Evolutionary conservation across 2,797 vertebrate genomes (phyloP).

Genomic region (Alosa sapidissima): DNA sequence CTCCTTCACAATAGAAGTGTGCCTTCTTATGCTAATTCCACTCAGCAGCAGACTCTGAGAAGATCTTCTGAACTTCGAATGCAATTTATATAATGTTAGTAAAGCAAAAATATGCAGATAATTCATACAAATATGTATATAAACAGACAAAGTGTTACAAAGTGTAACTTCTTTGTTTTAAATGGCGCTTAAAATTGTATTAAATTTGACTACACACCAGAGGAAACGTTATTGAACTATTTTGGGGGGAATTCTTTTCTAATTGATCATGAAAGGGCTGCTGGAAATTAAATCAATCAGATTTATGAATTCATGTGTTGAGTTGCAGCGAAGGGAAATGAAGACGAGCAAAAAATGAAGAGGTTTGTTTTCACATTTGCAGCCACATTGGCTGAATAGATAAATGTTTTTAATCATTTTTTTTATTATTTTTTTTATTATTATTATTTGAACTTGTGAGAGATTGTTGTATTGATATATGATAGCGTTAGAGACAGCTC

Average conservation of each 20-base stretch:
- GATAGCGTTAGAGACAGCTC: background rate
- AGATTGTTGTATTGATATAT: background rate
- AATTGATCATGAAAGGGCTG: background rate
- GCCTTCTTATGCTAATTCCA: conserved; percentile 37
- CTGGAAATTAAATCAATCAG: background rate
- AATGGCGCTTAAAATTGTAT: background rate
- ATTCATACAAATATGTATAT: background rate
- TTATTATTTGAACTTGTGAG: background rate
- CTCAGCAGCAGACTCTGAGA: background rate
- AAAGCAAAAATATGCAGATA: background rate
- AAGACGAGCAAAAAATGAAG: background rate
- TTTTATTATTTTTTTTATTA: no score
- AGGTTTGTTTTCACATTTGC: background rate
- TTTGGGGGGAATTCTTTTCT: background rate
- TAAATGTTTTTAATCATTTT: background rate
- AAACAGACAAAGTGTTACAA: background rate
- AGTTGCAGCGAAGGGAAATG: background rate
- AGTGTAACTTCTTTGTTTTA: background rate
- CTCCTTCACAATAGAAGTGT: conserved; percentile 49
- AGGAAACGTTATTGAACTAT: background rate
- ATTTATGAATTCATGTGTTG: background rate
- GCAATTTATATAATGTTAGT: background rate
- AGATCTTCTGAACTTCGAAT: background rate
- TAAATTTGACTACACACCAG: no score
- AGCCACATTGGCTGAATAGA: background rate